Base-by-base conservation (phyloP, 2,888 invertebrate species). In the Carpatolechia fugitivella region DNA sequence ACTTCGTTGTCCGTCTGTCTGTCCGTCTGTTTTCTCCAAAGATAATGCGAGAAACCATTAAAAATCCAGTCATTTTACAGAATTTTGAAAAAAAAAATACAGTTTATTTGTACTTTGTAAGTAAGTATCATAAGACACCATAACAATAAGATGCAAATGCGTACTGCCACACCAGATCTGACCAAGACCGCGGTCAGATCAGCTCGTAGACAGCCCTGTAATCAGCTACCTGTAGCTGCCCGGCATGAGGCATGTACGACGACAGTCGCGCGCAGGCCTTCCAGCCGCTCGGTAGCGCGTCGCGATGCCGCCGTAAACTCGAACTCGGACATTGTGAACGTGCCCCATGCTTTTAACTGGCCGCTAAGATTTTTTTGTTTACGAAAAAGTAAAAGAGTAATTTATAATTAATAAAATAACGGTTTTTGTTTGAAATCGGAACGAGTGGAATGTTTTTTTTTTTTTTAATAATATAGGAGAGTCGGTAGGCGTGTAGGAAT, bases 211-310 rank as follows among this genome's bases (percentile, higher is more conserved):
- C 29, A 33, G 44, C 20, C 40, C 29, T 44, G 47, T 24, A 44
- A 49, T 54, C 72, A 71, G 81, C 84, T 88, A 89, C 89, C 89
- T 89, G 89, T 88, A 73, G 87, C 79, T 62, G 74, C 74, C 61
- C 61, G 64, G 63, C 69, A 54, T 60, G 56, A 47, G 61, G n/a
- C n/a, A n/a, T n/a, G n/a, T n/a, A n/a, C n/a, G n/a, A n/a, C 76
- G 78, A 69, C 86, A 90, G 90, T 90, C 79, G 84, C 85, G 90
- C 89, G 89, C 88, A 89, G 88, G 80, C 89, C 77, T 80, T 75
- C 83, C 82, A 78, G 85, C 87, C 80, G 73, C 69, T 62, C 84
- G 84, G 89, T 84, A 78, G 85, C 76, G 82, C 75, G 68, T 63
- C 58, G 47, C 65, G 71, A 48, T 78, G 80, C 71, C 78, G 72